phyloP scores from a whole-genome alignment of 2,113 vertebrate species.

The Carassius carassius region DNA sequence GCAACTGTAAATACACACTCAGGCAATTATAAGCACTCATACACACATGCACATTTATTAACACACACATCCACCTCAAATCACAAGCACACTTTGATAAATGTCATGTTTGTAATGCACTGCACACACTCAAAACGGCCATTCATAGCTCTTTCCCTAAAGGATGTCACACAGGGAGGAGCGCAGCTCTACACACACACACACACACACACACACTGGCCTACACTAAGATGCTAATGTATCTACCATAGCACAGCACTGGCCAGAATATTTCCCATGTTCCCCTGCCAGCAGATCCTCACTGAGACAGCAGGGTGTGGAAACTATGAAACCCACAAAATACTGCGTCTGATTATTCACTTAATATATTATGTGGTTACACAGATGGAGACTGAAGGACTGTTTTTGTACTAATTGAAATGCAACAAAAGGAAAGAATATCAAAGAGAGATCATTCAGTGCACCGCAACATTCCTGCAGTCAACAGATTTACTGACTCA shows the following conservation, averaged over 20 bases:
- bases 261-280: constrained; percentile 44
- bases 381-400: neutral
- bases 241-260: constrained; percentile 62
- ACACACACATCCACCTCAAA: neutral
- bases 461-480: neutral
- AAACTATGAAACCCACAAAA: constrained; percentile 1
- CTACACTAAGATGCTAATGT: constrained; percentile 34
- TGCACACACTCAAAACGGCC: neutral
- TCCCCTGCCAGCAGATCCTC: constrained; percentile 58
- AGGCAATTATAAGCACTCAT: neutral
- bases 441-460: neutral
- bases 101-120: neutral
- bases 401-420: neutral
- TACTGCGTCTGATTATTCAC: constrained; percentile 31
- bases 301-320: neutral
- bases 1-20: neutral
- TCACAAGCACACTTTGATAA: neutral
- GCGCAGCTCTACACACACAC: constrained; percentile 39
- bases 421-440: neutral
- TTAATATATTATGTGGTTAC: neutral
- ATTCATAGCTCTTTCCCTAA: neutral
- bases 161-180: neutral
- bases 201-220: constrained; percentile 25
- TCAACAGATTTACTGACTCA: constrained; percentile 1
- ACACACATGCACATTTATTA: neutral